phyloP scores from a whole-genome alignment of 1,140 invertebrate species.

The Drosophila kurseongensis region DNA sequence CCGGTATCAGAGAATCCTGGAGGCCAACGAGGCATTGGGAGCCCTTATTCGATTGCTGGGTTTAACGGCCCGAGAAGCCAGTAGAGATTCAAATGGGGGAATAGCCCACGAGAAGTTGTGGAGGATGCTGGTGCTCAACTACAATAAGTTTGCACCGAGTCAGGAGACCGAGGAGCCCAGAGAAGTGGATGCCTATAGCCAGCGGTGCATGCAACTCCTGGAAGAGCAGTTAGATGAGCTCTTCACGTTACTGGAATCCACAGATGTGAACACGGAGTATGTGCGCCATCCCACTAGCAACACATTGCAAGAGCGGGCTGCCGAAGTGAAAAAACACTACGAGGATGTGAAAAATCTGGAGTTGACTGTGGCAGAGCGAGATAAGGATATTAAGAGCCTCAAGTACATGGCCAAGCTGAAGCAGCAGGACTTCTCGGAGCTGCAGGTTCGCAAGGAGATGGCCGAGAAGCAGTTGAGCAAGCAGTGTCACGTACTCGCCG shows the following conservation, averaged over 20 bases:
- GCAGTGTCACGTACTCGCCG: slow-evolving; percentile 86
- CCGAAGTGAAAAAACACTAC: slow-evolving; percentile 93
- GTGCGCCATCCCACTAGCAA: slow-evolving; percentile 86
- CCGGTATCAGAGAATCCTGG: slow-evolving; percentile 86
- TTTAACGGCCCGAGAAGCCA: slow-evolving; percentile 86
- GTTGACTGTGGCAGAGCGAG: slow-evolving; percentile 93
- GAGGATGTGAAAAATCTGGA: slow-evolving; percentile 95
- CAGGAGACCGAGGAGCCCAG: slow-evolving; percentile 90
- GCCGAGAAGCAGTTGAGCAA: slow-evolving; percentile 96
- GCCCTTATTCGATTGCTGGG: slow-evolving; percentile 87
- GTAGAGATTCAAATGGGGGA: slow-evolving; percentile 64
- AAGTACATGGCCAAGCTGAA: slow-evolving; percentile 93
- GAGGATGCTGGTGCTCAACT: slow-evolving; percentile 71
- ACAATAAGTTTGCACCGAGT: slow-evolving; percentile 55
- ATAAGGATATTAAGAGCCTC: slow-evolving; percentile 94
- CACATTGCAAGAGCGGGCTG: slow-evolving; percentile 91
- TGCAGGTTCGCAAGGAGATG: slow-evolving; percentile 95
- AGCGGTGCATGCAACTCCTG: slow-evolving; percentile 86
- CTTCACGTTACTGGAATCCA: slow-evolving; percentile 90
- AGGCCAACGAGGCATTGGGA: slow-evolving; percentile 86
- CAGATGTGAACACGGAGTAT: slow-evolving; percentile 87
- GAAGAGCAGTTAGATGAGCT: slow-evolving; percentile 87
- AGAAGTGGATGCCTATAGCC: slow-evolving; percentile 90
- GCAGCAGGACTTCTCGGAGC: slow-evolving; percentile 97
- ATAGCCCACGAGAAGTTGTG: slow-evolving; percentile 78